phyloP scores from a whole-genome alignment of 2,888 invertebrate species.

The Melanotus villosus region DNA sequence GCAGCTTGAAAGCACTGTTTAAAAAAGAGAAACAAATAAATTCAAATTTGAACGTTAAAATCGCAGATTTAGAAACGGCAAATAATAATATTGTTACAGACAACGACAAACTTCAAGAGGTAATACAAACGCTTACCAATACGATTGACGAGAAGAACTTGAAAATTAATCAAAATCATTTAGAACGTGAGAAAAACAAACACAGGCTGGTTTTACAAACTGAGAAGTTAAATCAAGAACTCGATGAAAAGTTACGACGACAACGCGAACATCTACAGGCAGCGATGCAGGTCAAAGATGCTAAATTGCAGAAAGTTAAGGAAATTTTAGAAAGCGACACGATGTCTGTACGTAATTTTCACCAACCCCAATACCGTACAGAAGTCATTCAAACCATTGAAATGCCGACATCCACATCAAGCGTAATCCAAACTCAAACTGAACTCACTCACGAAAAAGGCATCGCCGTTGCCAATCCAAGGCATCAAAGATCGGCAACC shows the following conservation, averaged over 20 bases:
- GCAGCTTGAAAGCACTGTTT: constrained; percentile 76
- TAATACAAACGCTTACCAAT: constrained; percentile 56
- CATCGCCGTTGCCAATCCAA: background rate
- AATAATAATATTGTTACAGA: constrained; percentile 76
- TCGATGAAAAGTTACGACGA: constrained; percentile 74
- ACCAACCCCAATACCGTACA: background rate
- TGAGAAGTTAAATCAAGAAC: constrained; percentile 81
- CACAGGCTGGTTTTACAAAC: constrained; percentile 80
- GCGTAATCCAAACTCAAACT: background rate
- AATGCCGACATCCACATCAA: no score
- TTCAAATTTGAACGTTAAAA: constrained; percentile 76
- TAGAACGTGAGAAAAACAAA: constrained; percentile 79
- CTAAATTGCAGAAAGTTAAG: constrained; percentile 74
- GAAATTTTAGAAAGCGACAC: constrained; percentile 72
- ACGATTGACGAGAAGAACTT: constrained; percentile 75
- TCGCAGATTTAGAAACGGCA: constrained; percentile 76
- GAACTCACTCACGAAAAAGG: background rate
- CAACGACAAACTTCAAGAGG: constrained; percentile 73
- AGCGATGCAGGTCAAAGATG: constrained; percentile 74
- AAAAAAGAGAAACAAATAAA: constrained; percentile 79
- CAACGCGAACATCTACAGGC: constrained; percentile 72
- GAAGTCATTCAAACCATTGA: no score
- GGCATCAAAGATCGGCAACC: constrained; percentile 79
- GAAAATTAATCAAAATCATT: constrained; percentile 74
- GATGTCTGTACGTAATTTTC: constrained; percentile 2